Evolutionary conservation across 2,113 vertebrate genomes (phyloP).

Genomic region (Antechinus flavipes): DNA sequence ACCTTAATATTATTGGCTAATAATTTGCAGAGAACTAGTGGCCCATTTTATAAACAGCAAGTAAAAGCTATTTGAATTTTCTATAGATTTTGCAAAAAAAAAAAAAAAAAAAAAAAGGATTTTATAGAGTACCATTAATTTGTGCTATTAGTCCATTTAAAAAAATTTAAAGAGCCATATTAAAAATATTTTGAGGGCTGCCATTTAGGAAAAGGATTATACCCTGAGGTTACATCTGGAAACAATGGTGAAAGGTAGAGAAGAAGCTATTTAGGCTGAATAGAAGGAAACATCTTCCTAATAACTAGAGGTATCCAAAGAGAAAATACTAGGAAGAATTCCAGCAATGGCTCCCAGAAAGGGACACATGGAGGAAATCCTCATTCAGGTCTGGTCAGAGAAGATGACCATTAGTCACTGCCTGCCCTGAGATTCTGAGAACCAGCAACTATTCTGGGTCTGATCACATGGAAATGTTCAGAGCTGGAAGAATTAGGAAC

Average conservation of each 20-base stretch:
- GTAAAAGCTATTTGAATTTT: not conserved
- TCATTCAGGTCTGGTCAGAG: not conserved
- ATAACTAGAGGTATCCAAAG: not conserved
- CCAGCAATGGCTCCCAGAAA: not conserved
- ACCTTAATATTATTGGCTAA: not conserved
- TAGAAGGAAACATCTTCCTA: not conserved
- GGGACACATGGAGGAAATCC: not conserved
- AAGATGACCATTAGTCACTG: not conserved
- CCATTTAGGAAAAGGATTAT: not conserved
- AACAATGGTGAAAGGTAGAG: not conserved
- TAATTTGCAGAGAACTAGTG: not conserved
- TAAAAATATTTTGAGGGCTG: not conserved
- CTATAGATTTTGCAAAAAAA: not conserved
- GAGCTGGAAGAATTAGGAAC: not conserved
- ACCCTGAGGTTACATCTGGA: not conserved
- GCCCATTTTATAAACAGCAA: not conserved
- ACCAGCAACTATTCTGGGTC: not conserved
- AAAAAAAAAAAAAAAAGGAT: not conserved
- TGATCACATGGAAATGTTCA: not conserved
- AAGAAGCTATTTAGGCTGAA: not conserved
- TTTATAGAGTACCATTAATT: not conserved
- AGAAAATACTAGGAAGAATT: not conserved
- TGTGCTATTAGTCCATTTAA: not conserved
- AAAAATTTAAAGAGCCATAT: not conserved
- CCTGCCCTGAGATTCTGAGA: not conserved